Evolutionary conservation across 1,140 invertebrate genomes (phyloP), one percentile per base, ranked within the genome.

Genomic region (Drosophila burlai): DNA sequence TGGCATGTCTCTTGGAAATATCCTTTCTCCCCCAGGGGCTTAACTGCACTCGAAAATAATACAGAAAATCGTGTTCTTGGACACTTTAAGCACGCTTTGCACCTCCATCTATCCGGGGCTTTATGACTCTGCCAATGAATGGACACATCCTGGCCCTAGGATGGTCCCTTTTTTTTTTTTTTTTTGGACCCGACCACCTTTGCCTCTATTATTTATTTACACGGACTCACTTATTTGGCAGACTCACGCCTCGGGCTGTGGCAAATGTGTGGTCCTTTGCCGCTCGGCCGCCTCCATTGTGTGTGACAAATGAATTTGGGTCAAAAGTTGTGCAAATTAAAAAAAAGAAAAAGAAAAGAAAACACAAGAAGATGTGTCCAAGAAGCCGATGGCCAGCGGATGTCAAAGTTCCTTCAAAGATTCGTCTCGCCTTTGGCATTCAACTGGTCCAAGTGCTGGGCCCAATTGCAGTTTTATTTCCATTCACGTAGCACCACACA

Each of bases 261-360:
- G 61, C 1, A 43, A 72, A 63, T 60, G 45, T 63, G 52, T 15
- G 79, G 66, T 65, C 73, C 73, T 47, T 87, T 83, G 71, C 67
- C 77, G 83, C 80, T 67, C 71, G 80, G 58, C 13, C 52, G 80
- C 76, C 43, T 60, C 38, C 50, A 55, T 81, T 69, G 60, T 77
- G 60, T 77, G 77, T 87, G 80, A 89, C 83, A 87, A 89, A 87
- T 87, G 84, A 87, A 87, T 87, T 87, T 89, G 83, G 83, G 83
- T 87, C 83, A 89, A 81, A 83, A 87, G 83, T 89, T 89, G 83
- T 83, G 81, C 67, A 87, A 87, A 87, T 87, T 89, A 87, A 16
- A 43, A n/a, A 31, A 31, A 10, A 31, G 10, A 34, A 38, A 13
- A 38, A 38, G 10, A 13, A 38, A 38, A 8, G 16, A 38, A 29